Evolutionary conservation across 1,140 invertebrate species (phyloP), one percentile per base, ranked within the genome.

Genomic region (Dermatophagoides farinae): DNA sequence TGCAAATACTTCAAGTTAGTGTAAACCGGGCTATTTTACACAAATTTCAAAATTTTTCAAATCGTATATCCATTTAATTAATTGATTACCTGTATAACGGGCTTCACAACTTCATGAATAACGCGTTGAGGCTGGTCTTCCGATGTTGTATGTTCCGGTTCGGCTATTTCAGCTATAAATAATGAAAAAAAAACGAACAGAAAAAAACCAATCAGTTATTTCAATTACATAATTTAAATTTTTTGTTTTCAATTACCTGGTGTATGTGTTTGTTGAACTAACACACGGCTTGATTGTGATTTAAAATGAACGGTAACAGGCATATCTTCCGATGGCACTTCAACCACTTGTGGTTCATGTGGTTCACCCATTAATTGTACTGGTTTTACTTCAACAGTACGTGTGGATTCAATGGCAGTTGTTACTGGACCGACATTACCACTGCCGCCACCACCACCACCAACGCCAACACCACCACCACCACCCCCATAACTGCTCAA

Each of bases 41-140:
- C n/a, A n/a, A n/a, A n/a, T n/a, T n/a, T n/a, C n/a, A n/a, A n/a
- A n/a, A n/a, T n/a, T n/a, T n/a, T n/a, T n/a, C n/a, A n/a, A n/a
- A n/a, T n/a, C n/a, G n/a, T n/a, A n/a, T n/a, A n/a, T n/a, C n/a
- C n/a, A n/a, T n/a, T n/a, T n/a, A n/a, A n/a, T n/a, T n/a, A n/a
- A n/a, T n/a, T n/a, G n/a, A n/a, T n/a, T n/a, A n/a, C 57, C 31
- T 60, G 58, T 6, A 60, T 50, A 6, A 60, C 58, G 5, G 58
- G 58, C 22, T 60, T 60, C 18, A 60, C 58, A 8, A 60, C 58
- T 52, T 60, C 58, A 37, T 60, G 58, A 37, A 60, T 47, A 6
- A 60, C 58, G 6, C 58, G 43, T 23, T 60, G 58, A 38, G 58
- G 58, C 23, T 60, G 44, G n/a, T 60, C 58, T 52, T 60, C 58